phyloP scores from a whole-genome alignment of 2,113 vertebrate genomes.

The Ellobius talpinus region DNA sequence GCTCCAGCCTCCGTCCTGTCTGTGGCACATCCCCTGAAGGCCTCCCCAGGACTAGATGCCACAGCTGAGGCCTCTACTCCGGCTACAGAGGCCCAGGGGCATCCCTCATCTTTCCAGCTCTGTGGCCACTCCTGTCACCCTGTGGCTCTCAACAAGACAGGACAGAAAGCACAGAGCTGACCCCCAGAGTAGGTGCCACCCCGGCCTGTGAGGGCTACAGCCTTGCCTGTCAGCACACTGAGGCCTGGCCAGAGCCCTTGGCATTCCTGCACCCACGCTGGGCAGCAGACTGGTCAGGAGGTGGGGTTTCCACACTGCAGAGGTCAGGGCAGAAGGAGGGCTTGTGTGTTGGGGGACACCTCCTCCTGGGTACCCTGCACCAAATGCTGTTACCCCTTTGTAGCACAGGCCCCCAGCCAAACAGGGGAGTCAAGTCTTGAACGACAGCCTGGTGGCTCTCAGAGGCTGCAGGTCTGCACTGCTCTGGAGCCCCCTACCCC shows the following conservation, averaged over 20 bases:
- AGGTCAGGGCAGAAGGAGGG: background rate
- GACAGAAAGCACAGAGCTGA: background rate
- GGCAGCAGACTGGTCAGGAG: background rate
- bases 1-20: fast-evolving
- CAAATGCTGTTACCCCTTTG: background rate
- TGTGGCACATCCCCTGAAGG: background rate
- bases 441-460: fast-evolving
- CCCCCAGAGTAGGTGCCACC: fast-evolving
- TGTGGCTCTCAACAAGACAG: background rate
- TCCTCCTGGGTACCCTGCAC: background rate
- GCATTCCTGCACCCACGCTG: background rate
- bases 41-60: background rate
- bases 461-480: background rate
- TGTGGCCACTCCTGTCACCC: fast-evolving
- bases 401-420: background rate
- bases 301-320: background rate
- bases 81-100: fast-evolving
- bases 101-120: background rate
- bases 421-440: background rate
- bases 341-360: background rate
- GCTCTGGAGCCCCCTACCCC: background rate
- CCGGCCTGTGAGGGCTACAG: background rate
- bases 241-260: background rate
- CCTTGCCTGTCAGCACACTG: background rate
- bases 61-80: background rate